Evolutionary conservation across 2,888 invertebrate species (phyloP).

Genomic region (Deilephila porcellus): DNA sequence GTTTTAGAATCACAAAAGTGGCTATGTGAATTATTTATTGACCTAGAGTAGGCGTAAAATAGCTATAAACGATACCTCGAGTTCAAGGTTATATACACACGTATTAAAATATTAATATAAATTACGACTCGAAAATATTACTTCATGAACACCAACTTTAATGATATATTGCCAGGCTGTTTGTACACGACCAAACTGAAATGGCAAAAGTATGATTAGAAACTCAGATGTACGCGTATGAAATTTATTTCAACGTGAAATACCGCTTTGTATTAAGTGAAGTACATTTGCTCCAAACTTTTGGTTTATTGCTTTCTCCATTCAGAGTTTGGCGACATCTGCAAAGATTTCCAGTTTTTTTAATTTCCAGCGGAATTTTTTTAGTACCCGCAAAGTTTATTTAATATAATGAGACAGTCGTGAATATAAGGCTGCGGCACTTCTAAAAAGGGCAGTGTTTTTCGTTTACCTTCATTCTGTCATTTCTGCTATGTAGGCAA

Average conservation of each 20-base stretch:
- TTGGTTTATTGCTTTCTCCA: slow-evolving; percentile 1
- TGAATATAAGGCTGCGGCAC: slow-evolving; percentile 39
- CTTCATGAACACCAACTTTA: too few species aligned
- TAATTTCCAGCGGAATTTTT: slow-evolving; percentile 36
- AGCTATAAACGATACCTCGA: too few species aligned
- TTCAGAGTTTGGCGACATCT: background rate
- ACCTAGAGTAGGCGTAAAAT: too few species aligned
- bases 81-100: too few species aligned
- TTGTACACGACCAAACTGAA: too few species aligned
- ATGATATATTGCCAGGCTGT: too few species aligned
- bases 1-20: too few species aligned
- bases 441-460: slow-evolving; percentile 39
- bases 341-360: slow-evolving; percentile 29
- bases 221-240: too few species aligned
- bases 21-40: too few species aligned
- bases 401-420: slow-evolving; percentile 42
- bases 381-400: slow-evolving; percentile 39
- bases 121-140: too few species aligned
- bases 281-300: slow-evolving; percentile 4
- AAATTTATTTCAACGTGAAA: background rate
- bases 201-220: too few species aligned
- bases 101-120: too few species aligned
- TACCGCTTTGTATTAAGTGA: background rate
- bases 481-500: slow-evolving; percentile 38
- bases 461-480: slow-evolving; percentile 44